Evolutionary conservation across 2,113 vertebrate genomes (phyloP).

Genomic region (Hyla sarda): DNA sequence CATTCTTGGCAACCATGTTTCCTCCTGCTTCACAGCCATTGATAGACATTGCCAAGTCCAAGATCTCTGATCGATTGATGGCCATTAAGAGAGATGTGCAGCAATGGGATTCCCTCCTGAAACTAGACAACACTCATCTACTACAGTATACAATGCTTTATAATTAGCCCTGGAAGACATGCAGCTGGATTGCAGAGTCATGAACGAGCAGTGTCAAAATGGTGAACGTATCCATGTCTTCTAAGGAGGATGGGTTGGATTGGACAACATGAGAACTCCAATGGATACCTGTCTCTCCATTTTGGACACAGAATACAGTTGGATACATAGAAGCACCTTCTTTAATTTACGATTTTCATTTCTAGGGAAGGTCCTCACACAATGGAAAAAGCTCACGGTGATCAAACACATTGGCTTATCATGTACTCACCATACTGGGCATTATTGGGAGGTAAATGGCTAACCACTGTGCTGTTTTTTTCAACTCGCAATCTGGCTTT

Average conservation of each 20-base stretch:
- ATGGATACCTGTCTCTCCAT: no score
- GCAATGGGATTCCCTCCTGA: background rate
- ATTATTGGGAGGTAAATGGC: constrained; percentile 16
- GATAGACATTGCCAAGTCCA: background rate
- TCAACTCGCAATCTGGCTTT: background rate
- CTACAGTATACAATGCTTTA: background rate
- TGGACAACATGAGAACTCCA: background rate
- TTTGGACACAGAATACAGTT: background rate
- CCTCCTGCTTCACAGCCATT: background rate
- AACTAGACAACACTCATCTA: background rate
- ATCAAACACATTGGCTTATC: constrained; percentile 9
- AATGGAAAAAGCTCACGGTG: constrained; percentile 15
- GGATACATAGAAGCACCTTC: background rate
- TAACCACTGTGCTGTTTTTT: constrained; percentile 8
- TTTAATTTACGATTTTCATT: background rate
- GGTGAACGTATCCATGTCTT: background rate
- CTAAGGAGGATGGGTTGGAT: background rate
- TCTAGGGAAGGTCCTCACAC: background rate
- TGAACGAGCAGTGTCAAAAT: background rate
- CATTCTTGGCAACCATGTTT: background rate
- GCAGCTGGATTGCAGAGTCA: background rate
- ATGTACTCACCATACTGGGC: background rate
- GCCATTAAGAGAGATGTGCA: background rate
- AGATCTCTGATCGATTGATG: background rate
- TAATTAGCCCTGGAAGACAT: constrained; percentile 29